phyloP scores from a whole-genome alignment of 2,113 vertebrate species.

The Bufo bufo region DNA sequence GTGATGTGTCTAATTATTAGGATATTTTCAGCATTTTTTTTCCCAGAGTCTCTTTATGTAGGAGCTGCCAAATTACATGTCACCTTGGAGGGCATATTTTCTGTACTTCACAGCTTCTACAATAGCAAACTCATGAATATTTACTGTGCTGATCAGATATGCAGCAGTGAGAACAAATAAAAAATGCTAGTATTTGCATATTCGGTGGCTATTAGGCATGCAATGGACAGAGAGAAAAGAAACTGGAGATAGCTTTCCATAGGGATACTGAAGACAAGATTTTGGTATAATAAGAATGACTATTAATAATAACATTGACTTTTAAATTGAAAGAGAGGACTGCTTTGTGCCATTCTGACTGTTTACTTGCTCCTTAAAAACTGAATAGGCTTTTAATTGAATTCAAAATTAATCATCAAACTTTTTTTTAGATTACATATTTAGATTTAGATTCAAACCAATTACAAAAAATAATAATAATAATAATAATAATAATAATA shows the following conservation, averaged over 20 bases:
- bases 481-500: not conserved
- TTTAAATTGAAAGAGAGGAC: constrained; percentile 70
- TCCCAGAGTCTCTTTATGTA: constrained; percentile 55
- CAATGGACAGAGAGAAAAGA: constrained; percentile 62
- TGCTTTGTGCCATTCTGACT: constrained; percentile 69
- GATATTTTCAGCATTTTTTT: constrained; percentile 61
- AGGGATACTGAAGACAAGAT: constrained; percentile 67
- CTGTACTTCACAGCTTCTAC: constrained; percentile 65
- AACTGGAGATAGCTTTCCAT: constrained; percentile 66
- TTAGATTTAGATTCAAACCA: not conserved
- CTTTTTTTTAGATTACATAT: not conserved
- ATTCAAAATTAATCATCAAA: constrained; percentile 75
- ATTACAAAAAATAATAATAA: not conserved
- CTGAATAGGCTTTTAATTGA: constrained; percentile 76
- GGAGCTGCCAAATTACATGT: constrained; percentile 65
- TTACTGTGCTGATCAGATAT: constrained; percentile 70
- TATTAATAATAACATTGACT: constrained; percentile 76
- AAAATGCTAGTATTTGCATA: constrained; percentile 69
- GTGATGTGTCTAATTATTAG: constrained; percentile 63
- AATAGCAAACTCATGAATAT: constrained; percentile 73
- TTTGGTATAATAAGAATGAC: constrained; percentile 74
- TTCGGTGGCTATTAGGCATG: constrained; percentile 68
- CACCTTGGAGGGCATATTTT: constrained; percentile 65
- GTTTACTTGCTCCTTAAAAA: constrained; percentile 69
- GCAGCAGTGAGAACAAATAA: constrained; percentile 68